A percentile compares a stretch with the other conserved stretches of the same genome.
Evolutionary conservation across 1,140 invertebrate species (phyloP).

Genomic region (Araneus ventricosus): DNA sequence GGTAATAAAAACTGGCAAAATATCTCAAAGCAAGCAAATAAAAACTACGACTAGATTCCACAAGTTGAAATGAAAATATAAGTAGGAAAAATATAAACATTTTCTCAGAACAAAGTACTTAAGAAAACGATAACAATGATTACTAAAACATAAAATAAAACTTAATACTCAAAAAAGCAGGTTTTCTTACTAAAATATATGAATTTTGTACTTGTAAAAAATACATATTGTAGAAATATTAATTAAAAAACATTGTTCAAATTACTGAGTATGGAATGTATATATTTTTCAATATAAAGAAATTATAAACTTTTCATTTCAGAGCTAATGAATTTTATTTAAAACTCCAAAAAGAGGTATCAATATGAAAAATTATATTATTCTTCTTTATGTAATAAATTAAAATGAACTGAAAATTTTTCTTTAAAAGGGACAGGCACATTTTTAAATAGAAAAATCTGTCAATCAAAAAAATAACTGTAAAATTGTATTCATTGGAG

Average conservation of each 20-base stretch:
- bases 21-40: background rate
- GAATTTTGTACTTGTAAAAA: background rate
- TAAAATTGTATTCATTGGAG: background rate
- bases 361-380: too few species aligned
- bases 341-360: too few species aligned
- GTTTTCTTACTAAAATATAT: background rate
- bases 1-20: background rate
- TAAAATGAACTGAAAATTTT: too few species aligned
- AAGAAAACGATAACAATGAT: background rate
- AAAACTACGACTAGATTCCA: slow-evolving; percentile 47
- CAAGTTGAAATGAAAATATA: slow-evolving; percentile 3
- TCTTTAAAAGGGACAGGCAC: too few species aligned
- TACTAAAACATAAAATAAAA: too few species aligned
- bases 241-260: background rate
- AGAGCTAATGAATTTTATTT: too few species aligned
- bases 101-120: background rate
- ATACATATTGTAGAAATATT: background rate
- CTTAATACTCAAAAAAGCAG: too few species aligned
- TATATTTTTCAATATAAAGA: background rate
- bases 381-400: too few species aligned
- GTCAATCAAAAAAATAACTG: background rate
- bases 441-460: background rate
- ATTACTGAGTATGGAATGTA: background rate
- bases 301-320: too few species aligned
- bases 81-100: slow-evolving; percentile 48